Conservation (phyloP, 2,113 vertebrate species). For the Machaerirhynchus nigripectus region DNA sequence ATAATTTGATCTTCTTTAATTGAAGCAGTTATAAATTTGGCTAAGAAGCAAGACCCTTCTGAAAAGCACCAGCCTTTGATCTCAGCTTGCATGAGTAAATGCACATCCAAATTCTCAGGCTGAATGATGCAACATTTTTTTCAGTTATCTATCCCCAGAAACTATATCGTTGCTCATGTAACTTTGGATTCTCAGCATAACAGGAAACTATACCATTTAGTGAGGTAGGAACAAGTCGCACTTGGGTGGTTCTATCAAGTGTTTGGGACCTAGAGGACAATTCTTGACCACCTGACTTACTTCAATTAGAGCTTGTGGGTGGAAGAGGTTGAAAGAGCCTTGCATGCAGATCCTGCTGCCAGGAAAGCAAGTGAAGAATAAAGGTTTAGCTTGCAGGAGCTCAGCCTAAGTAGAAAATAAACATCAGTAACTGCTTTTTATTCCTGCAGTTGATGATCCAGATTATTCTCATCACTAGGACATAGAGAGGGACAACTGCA, state of each 20-base stretch:
- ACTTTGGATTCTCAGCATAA: not conserved
- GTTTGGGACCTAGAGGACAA: not conserved
- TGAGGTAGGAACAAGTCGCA: not conserved
- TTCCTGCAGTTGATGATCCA: not conserved
- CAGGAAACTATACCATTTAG: not conserved
- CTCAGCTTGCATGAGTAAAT: not conserved
- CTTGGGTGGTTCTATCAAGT: not conserved
- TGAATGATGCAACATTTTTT: not conserved
- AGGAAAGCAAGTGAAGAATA: not conserved
- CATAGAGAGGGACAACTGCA: not conserved
- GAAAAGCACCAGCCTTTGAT: not conserved
- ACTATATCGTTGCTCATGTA: not conserved
- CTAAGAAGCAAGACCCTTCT: not conserved
- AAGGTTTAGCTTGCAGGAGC: not conserved
- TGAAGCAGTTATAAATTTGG: constrained; percentile 14
- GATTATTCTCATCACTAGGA: not conserved
- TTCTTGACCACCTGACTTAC: not conserved
- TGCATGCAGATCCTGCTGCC: not conserved
- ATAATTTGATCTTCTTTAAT: constrained; percentile 12
- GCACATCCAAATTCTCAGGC: not conserved
- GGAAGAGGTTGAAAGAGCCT: not conserved
- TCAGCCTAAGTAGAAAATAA: not conserved
- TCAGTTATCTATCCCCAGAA: not conserved
- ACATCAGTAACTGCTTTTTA: not conserved
- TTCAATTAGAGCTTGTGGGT: not conserved